A percentile compares a stretch with the other conserved stretches of the same genome.
phyloP scores from a whole-genome alignment of 2,888 invertebrate genomes.

The Panopea generosa region DNA sequence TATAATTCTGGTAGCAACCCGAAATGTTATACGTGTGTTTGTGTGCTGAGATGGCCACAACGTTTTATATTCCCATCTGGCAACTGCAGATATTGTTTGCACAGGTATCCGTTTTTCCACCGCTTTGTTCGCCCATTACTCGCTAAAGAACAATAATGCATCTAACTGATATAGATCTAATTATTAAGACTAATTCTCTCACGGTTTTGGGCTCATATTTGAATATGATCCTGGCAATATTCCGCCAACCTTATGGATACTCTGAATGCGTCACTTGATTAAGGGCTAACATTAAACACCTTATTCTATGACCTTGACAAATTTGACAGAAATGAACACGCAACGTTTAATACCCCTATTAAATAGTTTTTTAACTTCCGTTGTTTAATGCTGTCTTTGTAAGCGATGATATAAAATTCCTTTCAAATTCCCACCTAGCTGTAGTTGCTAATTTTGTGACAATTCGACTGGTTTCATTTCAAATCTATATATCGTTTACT shows the following conservation, averaged over 20 bases:
- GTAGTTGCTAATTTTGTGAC: too few relatives aligned
- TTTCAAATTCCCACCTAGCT: too few relatives aligned
- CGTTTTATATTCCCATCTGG: slow-evolving; percentile 39
- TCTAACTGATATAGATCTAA: slow-evolving; percentile 27
- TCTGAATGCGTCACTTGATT: slow-evolving; percentile 1
- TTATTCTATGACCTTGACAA: slow-evolving; percentile 28
- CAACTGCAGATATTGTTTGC: slow-evolving; percentile 46
- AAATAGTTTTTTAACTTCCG: too few relatives aligned
- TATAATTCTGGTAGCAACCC: slow-evolving; percentile 40
- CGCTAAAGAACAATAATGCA: slow-evolving; percentile 48
- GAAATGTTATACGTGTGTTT: slow-evolving; percentile 48
- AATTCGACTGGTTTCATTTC: too few relatives aligned
- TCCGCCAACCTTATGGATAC: slow-evolving; percentile 18
- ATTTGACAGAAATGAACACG: slow-evolving; percentile 23
- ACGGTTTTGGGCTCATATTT: slow-evolving; percentile 32
- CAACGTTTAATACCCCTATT: slow-evolving; percentile 2
- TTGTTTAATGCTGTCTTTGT: too few relatives aligned
- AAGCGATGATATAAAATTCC: too few relatives aligned
- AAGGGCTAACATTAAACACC: slow-evolving; percentile 28
- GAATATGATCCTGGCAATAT: slow-evolving; percentile 24
- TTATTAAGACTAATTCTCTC: slow-evolving; percentile 36
- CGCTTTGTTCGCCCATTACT: slow-evolving; percentile 35
- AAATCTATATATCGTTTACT: too few relatives aligned
- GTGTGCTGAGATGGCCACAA: slow-evolving; percentile 30
- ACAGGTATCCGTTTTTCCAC: slow-evolving; percentile 29